Percentiles rank a stretch among this genome's conserved stretches.
phyloP scores from a whole-genome alignment of 1,140 invertebrate species.

The Drosophila trapezifrons region DNA sequence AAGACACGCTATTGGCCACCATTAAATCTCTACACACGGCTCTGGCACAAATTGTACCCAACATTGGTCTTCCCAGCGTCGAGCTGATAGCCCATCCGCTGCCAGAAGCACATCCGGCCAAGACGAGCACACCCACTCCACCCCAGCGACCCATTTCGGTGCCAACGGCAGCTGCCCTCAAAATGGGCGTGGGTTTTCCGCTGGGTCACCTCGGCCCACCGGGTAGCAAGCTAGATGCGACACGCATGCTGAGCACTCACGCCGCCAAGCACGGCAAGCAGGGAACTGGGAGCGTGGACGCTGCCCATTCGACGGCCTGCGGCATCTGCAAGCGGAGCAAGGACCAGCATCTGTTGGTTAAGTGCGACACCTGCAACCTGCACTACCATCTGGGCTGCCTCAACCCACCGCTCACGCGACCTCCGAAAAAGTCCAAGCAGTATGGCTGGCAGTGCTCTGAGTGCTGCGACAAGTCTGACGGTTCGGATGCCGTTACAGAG shows the following conservation, averaged over 20 bases:
- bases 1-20: constrained; percentile 30
- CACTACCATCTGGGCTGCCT: constrained; percentile 97
- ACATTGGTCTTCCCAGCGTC: constrained; percentile 85
- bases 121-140: constrained; percentile 66
- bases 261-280: constrained; percentile 53
- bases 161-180: constrained; percentile 91
- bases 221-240: constrained; percentile 85
- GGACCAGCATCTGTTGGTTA: constrained; percentile 94
- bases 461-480: constrained; percentile 94
- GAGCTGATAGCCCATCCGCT: constrained; percentile 81
- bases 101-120: constrained; percentile 51
- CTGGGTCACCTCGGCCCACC: constrained; percentile 86
- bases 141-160: constrained; percentile 86
- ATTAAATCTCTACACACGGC: constrained; percentile 43
- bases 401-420: constrained; percentile 94
- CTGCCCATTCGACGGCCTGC: constrained; percentile 83
- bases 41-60: constrained; percentile 85
- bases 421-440: constrained; percentile 97
- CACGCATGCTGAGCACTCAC: constrained; percentile 86
- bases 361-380: constrained; percentile 96
- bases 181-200: constrained; percentile 93
- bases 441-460: constrained; percentile 97
- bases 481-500: constrained; percentile 89
- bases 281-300: constrained; percentile 36
- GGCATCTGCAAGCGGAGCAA: constrained; percentile 92